These are phyloP conservation scores for Cheumatopsyche charites DNA, from an alignment of 1,140 invertebrate species.

Conservation along the genomic window DNA sequence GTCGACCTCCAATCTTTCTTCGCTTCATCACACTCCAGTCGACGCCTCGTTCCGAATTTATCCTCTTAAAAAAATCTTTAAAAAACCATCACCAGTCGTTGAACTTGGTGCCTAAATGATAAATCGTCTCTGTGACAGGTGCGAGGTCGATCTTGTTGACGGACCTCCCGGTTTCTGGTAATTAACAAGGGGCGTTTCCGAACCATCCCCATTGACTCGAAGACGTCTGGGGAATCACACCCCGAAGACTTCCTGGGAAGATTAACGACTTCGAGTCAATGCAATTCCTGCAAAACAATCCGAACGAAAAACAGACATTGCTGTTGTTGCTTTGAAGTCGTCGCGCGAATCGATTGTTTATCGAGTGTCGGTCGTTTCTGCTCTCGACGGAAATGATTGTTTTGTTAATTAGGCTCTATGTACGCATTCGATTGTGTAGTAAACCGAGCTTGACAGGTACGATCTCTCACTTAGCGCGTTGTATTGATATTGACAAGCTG, in stretches of 20 bases:
- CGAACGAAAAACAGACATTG: constrained; percentile 36
- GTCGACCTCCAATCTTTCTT: no score
- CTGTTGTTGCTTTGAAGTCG: constrained; percentile 13
- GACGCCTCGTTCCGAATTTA: no score
- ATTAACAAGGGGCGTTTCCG: constrained; percentile 34
- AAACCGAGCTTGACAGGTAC: no score
- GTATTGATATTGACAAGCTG: no score
- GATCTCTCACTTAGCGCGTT: no score
- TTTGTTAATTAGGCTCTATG: no score
- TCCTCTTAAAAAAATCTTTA: no score
- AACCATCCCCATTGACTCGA: background rate
- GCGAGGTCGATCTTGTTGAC: constrained; percentile 34
- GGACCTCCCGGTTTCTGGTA: constrained; percentile 33
- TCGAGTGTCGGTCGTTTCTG: no score
- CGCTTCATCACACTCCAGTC: no score
- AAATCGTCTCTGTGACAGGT: constrained; percentile 47
- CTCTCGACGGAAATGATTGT: no score
- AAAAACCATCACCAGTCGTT: constrained; percentile 38
- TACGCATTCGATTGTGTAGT: no score
- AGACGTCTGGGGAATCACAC: background rate
- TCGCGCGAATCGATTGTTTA: background rate
- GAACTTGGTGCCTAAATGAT: constrained; percentile 38
- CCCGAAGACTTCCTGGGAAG: constrained; percentile 38
- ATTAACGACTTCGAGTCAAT: constrained; percentile 43
- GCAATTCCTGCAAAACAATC: constrained; percentile 32